Base-by-base conservation (phyloP, 2,888 invertebrate species). In the Netelia inedita region DNA sequence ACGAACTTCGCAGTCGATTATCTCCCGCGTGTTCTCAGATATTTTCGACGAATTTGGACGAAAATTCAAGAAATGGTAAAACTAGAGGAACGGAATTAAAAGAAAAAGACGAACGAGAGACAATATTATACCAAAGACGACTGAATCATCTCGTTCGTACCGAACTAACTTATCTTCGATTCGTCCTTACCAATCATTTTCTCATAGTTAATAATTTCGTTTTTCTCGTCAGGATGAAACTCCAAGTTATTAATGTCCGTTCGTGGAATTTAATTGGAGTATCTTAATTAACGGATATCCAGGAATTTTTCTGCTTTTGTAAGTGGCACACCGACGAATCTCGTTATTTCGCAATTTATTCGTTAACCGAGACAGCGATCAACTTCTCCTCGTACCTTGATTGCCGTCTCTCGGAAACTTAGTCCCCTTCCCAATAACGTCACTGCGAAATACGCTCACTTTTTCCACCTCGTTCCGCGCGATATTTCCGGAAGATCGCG, bases 231-330 rank as follows among this genome's bases (percentile, higher is more conserved):
- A 9, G 0, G 57, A 46, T 1, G 50, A 57, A 59, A 72, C n/a
- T 1, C 1, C 46, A 2, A 19, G 43, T 43, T 43, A 65, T 21
- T n/a, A 53, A 72, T 65, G 9, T n/a, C 19, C 11, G 1, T 6
- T 68, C 50, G 19, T 16, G 9, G 19, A 65, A 66, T 74, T 50
- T 68, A 43, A 65, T 79, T 66, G 65, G 16, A 57, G 46, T 35
- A 23, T 65, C 19, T 75, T 61, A 75, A 81, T 75, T 75, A 63
- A 14, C 74, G 35, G 5, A 75, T 81, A 63, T 81, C 74, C 61
- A 74, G 61, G 14, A 43, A 28, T 53, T 55, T 28, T 43, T 65
- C 14, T 46, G 14, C 11, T 14, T 46, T 10, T 50, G 23, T 14
- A 23, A 19, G 21, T 46, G 11, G 23, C 41, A 23, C 23, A 63